Conservation (phyloP, 2,797 vertebrate genomes). For the Sebastes elongatus region DNA sequence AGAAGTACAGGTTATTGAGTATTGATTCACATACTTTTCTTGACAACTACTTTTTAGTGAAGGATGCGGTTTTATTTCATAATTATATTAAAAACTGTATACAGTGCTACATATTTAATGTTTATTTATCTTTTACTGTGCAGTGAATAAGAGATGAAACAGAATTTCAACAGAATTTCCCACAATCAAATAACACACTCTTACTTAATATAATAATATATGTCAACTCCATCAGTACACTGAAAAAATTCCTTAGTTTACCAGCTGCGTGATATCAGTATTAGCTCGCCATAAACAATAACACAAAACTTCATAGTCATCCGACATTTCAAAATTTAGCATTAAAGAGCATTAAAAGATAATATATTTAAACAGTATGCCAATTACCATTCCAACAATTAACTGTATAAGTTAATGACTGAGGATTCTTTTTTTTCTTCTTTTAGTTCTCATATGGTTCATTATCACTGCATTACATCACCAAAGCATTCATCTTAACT, state of each 20-base stretch:
- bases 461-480: conserved; percentile 20
- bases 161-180: conserved; percentile 4
- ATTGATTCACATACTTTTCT: conserved; percentile 1
- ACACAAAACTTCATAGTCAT: conserved; percentile 16
- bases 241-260: background rate
- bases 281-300: background rate
- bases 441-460: conserved; percentile 12
- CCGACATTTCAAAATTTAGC: conserved; percentile 11
- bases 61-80: conserved; percentile 41
- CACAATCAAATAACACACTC: conserved; percentile 29
- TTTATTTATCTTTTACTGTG: conserved; percentile 47
- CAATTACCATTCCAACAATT: conserved; percentile 28
- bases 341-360: conserved; percentile 11
- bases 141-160: conserved; percentile 35
- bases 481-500: conserved; percentile 19
- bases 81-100: conserved; percentile 36
- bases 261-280: background rate
- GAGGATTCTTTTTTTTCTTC: background rate
- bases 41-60: background rate
- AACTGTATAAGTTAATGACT: background rate
- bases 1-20: background rate
- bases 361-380: conserved; percentile 17
- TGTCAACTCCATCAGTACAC: conserved; percentile 1
- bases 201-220: conserved; percentile 1
- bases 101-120: conserved; percentile 27